Base-by-base conservation (phyloP, 64 coral and sea anemone genomes). In the Trachythela sp. region DNA sequence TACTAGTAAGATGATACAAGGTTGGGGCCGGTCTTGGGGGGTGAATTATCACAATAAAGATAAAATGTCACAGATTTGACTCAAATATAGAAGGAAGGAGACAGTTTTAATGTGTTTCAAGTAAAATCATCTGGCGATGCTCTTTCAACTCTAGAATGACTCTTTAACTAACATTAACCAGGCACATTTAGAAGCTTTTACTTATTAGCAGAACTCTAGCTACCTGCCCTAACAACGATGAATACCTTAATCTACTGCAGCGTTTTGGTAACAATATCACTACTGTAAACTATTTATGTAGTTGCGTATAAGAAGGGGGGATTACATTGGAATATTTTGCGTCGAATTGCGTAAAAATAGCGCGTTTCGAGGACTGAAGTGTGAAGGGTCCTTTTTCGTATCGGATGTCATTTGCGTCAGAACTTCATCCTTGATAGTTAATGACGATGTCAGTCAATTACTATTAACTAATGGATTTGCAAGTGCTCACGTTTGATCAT, bases 401-500 rank as follows among this genome's bases (percentile, higher is more conserved):
- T 80, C 75, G 20, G 26, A 80, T 80, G 26, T 29, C 75, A 37
- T 2, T 2, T 80, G 75, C 75, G 75, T 80, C 75, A 80, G 10
- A 37, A 80, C 31, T 14, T 17, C 30, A 15, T 35, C 33, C 37
- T 80, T 6, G 20, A 22, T 31, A 22, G 20, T 68, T 80, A 80
- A 80, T 80, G 27, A 80, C 15, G 20, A 80, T 80, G 32, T 80
- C 75, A 80, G 33, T 80, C 75, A 80, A 9, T 80, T 39, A 9
- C 75, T n/a, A n/a, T n/a, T n/a, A n/a, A n/a, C n/a, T 80, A 80
- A 80, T 80, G 75, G 75, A 80, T 80, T 80, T 80, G 75, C 75
- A 80, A 80, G 30, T 37, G 59, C 20, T 31, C 30, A 68, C 59
- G 59, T 68, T 68, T 7, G 18, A 4, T 68, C 30, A 31, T 6